Percentiles rank a stretch among this genome's conserved stretches.
These are phyloP conservation scores for Garra rufa DNA, from an alignment of 2,113 vertebrate species.

Conservation along the genomic window DNA sequence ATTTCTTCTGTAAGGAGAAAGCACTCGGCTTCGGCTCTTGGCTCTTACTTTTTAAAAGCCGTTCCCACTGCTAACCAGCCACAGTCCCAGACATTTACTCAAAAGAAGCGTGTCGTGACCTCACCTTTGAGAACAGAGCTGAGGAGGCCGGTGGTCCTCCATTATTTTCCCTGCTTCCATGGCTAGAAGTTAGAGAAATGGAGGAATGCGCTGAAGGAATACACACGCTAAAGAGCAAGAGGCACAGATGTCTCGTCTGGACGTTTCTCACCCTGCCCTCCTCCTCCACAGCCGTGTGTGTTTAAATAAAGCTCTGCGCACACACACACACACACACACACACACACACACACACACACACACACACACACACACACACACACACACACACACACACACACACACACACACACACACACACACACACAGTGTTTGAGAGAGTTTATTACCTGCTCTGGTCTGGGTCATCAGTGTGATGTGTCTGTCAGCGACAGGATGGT, in stretches of 20 bases:
- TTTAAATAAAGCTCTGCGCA: constrained; percentile 39
- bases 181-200: constrained; percentile 69
- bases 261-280: constrained; percentile 38
- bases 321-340: no score
- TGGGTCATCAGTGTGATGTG: constrained; percentile 36
- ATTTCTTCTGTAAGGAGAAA: constrained; percentile 7
- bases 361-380: constrained; percentile 24
- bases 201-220: constrained; percentile 72
- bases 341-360: constrained; percentile 32
- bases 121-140: constrained; percentile 54
- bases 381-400: constrained; percentile 32
- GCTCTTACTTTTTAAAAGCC: constrained; percentile 24
- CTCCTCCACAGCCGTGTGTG: constrained; percentile 5
- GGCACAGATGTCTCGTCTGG: constrained; percentile 45
- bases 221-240: constrained; percentile 56
- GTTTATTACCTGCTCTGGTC: constrained; percentile 44
- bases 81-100: constrained; percentile 19
- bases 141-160: constrained; percentile 50
- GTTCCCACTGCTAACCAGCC: background rate
- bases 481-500: constrained; percentile 19
- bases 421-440: constrained; percentile 28
- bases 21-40: background rate
- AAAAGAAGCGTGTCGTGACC: constrained; percentile 44
- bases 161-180: constrained; percentile 67
- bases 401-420: constrained; percentile 29